Evolutionary conservation across 2,888 invertebrate species (phyloP).

Genomic region (Ectobius pallidus): DNA sequence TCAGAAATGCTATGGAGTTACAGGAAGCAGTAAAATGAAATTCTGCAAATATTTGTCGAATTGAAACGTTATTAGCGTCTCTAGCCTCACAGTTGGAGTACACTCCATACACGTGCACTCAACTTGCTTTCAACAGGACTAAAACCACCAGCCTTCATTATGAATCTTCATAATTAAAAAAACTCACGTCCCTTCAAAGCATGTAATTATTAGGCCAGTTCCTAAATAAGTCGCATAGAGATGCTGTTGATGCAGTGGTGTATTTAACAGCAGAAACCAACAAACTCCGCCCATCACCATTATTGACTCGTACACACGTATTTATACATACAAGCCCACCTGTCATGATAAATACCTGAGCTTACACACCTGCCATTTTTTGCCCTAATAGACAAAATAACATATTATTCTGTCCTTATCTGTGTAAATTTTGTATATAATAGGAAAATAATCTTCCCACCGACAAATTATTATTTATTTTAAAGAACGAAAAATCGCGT

Average conservation of each 20-base stretch:
- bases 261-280: constrained; percentile 13
- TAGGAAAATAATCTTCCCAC: neutral
- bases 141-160: too few species aligned
- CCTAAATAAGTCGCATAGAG: neutral
- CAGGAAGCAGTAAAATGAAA: too few species aligned
- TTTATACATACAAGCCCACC: neutral
- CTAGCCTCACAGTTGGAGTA: too few species aligned
- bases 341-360: neutral
- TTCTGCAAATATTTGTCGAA: too few species aligned
- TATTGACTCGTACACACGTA: constrained; percentile 14
- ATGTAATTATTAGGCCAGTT: too few species aligned
- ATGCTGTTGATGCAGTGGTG: neutral
- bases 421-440: neutral
- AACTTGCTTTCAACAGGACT: too few species aligned
- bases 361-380: constrained; percentile 16
- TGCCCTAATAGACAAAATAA: neutral
- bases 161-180: too few species aligned
- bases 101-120: too few species aligned
- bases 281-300: constrained; percentile 18
- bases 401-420: constrained; percentile 3
- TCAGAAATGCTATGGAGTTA: too few species aligned
- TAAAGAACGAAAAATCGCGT: neutral
- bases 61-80: too few species aligned
- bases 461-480: neutral
- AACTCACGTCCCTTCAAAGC: too few species aligned